Conservation (phyloP, 2,113 vertebrate genomes). For the Pseudopipra pipra region DNA sequence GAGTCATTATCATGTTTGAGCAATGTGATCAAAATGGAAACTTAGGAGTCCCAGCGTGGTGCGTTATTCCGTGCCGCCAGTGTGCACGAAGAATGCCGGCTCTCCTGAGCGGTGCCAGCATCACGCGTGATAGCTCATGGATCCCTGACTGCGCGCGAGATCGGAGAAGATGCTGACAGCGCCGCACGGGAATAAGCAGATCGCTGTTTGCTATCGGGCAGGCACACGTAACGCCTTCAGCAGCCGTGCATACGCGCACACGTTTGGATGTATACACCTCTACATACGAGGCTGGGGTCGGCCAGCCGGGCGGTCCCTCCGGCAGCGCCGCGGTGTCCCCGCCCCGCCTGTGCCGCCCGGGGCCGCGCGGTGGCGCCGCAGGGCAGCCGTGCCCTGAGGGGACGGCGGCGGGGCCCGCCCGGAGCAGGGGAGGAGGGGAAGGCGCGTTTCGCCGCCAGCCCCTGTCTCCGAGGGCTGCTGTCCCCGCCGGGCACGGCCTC, state of each 20-base stretch:
- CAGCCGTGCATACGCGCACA: fast-evolving
- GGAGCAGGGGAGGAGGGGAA: neutral
- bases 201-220: neutral
- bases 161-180: neutral
- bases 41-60: neutral
- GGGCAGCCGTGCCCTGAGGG: neutral
- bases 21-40: constrained; percentile 34
- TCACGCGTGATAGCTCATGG: fast-evolving
- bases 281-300: no score
- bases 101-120: fast-evolving
- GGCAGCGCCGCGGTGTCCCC: neutral
- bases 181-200: neutral
- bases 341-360: neutral
- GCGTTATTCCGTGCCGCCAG: neutral
- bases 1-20: constrained; percentile 39
- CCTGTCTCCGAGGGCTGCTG: fast-evolving
- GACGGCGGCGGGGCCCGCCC: neutral
- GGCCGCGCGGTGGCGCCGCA: neutral
- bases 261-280: fast-evolving
- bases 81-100: fast-evolving
- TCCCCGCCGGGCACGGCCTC: no score
- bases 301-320: no score
- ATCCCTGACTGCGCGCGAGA: fast-evolving
- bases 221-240: no score
- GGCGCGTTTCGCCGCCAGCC: fast-evolving